Percentiles rank a stretch among this genome's conserved stretches.
phyloP scores from a whole-genome alignment of 2,888 invertebrate species.

The Agonopterix alstromeriana region DNA sequence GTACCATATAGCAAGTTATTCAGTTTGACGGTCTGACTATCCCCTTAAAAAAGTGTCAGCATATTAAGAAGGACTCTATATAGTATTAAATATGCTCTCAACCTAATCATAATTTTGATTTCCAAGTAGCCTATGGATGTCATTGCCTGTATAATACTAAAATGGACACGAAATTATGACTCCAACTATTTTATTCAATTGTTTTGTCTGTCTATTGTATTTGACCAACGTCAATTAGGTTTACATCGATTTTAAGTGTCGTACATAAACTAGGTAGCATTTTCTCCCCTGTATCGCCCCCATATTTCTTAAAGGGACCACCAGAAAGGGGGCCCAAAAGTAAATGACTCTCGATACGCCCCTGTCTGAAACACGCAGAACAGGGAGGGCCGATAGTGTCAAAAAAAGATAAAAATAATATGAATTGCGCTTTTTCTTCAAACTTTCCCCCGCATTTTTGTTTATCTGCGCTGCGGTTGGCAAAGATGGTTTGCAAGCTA shows the following conservation, averaged over 20 bases:
- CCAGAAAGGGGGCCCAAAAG: slow-evolving; percentile 46
- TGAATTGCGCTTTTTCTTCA: slow-evolving; percentile 57
- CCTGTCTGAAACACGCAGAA: slow-evolving; percentile 58
- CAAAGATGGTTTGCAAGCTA: too few relatives aligned
- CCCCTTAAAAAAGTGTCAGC: too few relatives aligned
- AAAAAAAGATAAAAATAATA: slow-evolving; percentile 76
- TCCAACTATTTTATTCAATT: too few relatives aligned
- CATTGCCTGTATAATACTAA: too few relatives aligned
- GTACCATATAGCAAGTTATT: too few relatives aligned
- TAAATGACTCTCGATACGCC: slow-evolving; percentile 66
- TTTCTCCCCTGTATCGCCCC: slow-evolving; percentile 22
- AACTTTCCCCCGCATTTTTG: slow-evolving; percentile 30
- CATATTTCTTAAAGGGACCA: slow-evolving; percentile 59
- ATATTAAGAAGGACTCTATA: too few relatives aligned
- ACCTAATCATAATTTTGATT: too few relatives aligned
- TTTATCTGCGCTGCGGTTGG: slow-evolving; percentile 21
- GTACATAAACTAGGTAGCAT: slow-evolving; percentile 17
- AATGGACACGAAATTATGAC: too few relatives aligned
- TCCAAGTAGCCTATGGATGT: too few relatives aligned
- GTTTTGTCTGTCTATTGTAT: too few relatives aligned
- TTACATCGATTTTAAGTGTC: slow-evolving; percentile 16
- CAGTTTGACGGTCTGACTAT: too few relatives aligned
- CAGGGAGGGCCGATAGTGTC: slow-evolving; percentile 71
- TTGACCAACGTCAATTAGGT: slow-evolving; percentile 17
- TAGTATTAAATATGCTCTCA: too few relatives aligned